Percentiles rank a stretch among this genome's conserved stretches.
Evolutionary conservation across 2,888 invertebrate species (phyloP).

Genomic region (Lymantria monacha): DNA sequence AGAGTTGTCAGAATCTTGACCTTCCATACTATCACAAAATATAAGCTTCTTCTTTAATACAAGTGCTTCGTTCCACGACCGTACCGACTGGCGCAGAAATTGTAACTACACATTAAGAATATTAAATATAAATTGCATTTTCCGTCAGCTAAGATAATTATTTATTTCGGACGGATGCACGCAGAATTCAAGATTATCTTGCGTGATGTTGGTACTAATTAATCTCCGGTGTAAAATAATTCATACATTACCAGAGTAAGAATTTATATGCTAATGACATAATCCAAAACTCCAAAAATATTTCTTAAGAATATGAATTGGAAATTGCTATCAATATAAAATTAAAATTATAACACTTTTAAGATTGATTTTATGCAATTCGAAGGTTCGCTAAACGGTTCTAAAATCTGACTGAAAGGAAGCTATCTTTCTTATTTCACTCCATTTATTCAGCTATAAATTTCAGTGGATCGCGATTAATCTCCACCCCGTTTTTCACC

Average conservation of each 20-base stretch:
- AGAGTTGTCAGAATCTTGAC: slow-evolving; percentile 39
- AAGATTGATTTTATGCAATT: too few relatives aligned
- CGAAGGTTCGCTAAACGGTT: too few relatives aligned
- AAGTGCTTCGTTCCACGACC: slow-evolving; percentile 45
- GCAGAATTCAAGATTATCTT: slow-evolving; percentile 68
- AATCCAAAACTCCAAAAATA: too few relatives aligned
- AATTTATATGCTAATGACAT: too few relatives aligned
- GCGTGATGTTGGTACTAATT: slow-evolving; percentile 69
- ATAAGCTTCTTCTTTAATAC: background rate
- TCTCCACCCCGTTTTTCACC: too few relatives aligned
- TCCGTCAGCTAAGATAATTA: slow-evolving; percentile 59
- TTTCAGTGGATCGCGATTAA: too few relatives aligned
- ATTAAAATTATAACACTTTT: too few relatives aligned
- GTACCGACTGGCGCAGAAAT: slow-evolving; percentile 48
- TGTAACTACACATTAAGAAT: slow-evolving; percentile 58
- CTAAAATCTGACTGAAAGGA: too few relatives aligned
- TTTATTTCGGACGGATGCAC: slow-evolving; percentile 70
- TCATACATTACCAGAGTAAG: slow-evolving; percentile 10
- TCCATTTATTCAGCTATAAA: too few relatives aligned
- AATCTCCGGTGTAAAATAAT: slow-evolving; percentile 61
- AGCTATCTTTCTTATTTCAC: too few relatives aligned
- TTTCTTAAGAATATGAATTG: too few relatives aligned
- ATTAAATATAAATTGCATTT: slow-evolving; percentile 69
- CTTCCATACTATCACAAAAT: slow-evolving; percentile 38
- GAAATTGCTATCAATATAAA: too few relatives aligned